Evolutionary conservation across 2,797 vertebrate species (phyloP).

Genomic region (Gymnocypris eckloni): DNA sequence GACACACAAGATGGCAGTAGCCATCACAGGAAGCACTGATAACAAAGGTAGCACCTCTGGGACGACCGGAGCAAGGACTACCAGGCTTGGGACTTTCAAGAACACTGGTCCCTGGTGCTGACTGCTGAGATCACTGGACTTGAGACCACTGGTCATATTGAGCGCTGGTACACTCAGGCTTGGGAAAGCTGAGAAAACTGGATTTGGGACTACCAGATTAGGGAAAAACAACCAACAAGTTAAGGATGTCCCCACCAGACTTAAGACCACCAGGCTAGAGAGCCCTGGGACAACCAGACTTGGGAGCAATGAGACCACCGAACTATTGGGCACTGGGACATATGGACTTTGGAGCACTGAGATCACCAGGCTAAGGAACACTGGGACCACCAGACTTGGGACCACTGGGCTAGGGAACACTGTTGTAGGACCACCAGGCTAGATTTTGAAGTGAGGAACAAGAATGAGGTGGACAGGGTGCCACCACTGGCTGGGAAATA

Average conservation of each 20-base stretch:
- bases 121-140: background rate
- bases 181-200: background rate
- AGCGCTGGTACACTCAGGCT: background rate
- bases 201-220: background rate
- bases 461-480: background rate
- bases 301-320: background rate
- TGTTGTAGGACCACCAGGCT: background rate
- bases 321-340: no score
- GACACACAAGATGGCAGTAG: background rate
- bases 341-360: background rate
- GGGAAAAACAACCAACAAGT: background rate
- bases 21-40: background rate
- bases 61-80: background rate
- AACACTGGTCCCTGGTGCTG: background rate
- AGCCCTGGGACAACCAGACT: background rate
- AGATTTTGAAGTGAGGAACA: background rate
- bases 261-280: background rate
- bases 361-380: background rate
- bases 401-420: background rate
- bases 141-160: background rate
- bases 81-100: background rate
- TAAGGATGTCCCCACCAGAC: background rate
- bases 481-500: background rate
- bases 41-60: background rate
- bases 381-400: background rate